These are phyloP conservation scores for Myiagra hebetior DNA, from an alignment of 2,113 vertebrate species.

Conservation along the genomic window DNA sequence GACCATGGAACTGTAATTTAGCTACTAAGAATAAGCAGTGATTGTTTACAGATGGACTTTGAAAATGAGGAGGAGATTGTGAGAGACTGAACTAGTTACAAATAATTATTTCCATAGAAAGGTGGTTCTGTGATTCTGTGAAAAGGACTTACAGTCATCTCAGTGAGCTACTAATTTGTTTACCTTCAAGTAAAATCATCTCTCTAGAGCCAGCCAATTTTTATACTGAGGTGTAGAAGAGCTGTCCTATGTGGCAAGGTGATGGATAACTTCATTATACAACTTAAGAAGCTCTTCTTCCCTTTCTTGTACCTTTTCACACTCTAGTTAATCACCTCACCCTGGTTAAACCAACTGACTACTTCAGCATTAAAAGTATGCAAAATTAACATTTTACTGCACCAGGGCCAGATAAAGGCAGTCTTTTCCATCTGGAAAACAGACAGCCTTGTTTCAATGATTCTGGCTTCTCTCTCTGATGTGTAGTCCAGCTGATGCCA, in stretches of 20 bases:
- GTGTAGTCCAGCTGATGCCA: neutral
- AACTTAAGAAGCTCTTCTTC: constrained; percentile 35
- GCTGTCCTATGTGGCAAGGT: neutral
- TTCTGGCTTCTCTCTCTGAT: neutral
- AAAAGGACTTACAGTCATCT: neutral
- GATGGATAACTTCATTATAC: constrained; percentile 57
- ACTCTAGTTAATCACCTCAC: constrained; percentile 17
- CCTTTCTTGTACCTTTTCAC: constrained; percentile 54
- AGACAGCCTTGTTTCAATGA: neutral
- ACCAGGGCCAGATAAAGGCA: neutral
- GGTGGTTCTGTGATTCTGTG: neutral
- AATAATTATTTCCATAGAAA: neutral
- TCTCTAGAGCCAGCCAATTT: neutral
- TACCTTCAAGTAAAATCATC: constrained; percentile 42
- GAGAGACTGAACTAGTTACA: neutral
- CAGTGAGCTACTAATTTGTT: constrained; percentile 46
- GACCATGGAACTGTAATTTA: neutral
- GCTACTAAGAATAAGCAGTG: neutral
- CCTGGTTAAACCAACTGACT: neutral
- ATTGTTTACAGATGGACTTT: neutral
- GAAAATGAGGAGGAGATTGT: neutral
- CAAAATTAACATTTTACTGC: constrained; percentile 6
- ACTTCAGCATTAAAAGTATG: neutral
- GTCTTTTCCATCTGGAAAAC: neutral
- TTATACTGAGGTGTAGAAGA: constrained; percentile 16